Base-by-base conservation (phyloP, 2,113 vertebrate genomes). In the Catharus minimus region DNA sequence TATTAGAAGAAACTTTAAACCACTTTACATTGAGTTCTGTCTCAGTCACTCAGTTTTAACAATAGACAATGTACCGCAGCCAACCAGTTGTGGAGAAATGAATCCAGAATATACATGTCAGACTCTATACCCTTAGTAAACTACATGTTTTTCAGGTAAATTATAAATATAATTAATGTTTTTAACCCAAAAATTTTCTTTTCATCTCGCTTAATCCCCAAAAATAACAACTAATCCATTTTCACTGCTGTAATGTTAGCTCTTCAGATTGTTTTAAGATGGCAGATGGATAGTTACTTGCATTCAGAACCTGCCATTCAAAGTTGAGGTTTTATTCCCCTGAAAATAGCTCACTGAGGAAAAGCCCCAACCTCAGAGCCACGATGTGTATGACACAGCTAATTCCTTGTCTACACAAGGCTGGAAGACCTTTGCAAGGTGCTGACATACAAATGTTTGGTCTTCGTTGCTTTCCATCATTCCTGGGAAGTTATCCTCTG, bases 321-420 rank as follows among this genome's bases (percentile, higher is more conserved):
- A 52, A 69, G 28, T 7, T 60, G 28, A 16, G 39, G 15, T 49
- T 69, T 79, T 82, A 44, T 76, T 52, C 57, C 6, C 52, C 13
- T 67, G 81, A 92, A 87, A 93, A 92, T 81, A 96, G 86, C 91
- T 78, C 57, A 58, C 26, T 27, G 67, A 95, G 61, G 52, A 50
- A 91, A 80, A 97, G 81, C 93, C 90, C 80, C 97, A 89, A 50
- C 67, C 93, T 84, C 39, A 28, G 86, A 92, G n/a, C 41, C 56
- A 82, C 36, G 28, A 0, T 52, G 26, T 46, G 11, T 81, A 26
- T 18, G 38, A 36, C 36, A 49, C 4, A n/a, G 12, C 1, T 50
- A 41, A 96, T 95, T 96, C 95, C 86, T 61, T 41, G 80, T 82
- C 93, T 97, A 90, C 94, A 94, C 13, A 39, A 85, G 55, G 52